A percentile compares a stretch with the other conserved stretches of the same genome.
phyloP scores from a whole-genome alignment of 2,113 vertebrate genomes.

The Nesogale talazaci region DNA sequence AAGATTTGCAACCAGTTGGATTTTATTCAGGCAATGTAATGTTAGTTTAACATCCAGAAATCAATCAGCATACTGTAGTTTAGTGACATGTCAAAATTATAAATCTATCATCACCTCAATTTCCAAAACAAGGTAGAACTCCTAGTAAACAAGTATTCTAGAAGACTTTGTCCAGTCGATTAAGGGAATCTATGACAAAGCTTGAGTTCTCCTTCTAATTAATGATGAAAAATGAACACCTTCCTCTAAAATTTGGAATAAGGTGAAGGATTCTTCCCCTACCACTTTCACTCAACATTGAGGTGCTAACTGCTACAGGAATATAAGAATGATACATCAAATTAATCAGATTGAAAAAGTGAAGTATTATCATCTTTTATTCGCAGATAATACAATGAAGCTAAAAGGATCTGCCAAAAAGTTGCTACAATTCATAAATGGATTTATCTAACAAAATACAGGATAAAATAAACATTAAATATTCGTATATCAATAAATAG shows the following conservation, averaged over 20 bases:
- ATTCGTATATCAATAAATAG: neutral
- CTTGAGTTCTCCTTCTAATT: neutral
- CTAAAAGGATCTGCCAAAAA: neutral
- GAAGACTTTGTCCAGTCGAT: neutral
- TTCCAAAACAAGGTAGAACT: neutral
- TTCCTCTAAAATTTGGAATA: neutral
- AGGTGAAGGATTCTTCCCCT: neutral
- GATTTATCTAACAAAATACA: neutral
- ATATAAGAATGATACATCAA: too few species aligned
- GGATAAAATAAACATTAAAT: neutral
- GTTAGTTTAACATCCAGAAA: neutral
- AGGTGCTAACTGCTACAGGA: too few species aligned
- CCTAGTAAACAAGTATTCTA: neutral
- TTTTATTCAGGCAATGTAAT: neutral
- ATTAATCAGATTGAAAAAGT: too few species aligned
- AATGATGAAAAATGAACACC: neutral
- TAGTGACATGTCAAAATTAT: neutral
- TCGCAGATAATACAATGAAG: too few species aligned
- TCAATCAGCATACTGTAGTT: neutral
- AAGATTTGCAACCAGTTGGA: neutral
- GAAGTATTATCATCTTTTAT: too few species aligned
- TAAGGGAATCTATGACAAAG: neutral
- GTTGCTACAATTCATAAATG: too few species aligned
- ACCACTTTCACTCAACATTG: neutral
- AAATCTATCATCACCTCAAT: neutral